Conservation (phyloP, 2,888 invertebrate species). For the Adelphocoris suturalis region DNA sequence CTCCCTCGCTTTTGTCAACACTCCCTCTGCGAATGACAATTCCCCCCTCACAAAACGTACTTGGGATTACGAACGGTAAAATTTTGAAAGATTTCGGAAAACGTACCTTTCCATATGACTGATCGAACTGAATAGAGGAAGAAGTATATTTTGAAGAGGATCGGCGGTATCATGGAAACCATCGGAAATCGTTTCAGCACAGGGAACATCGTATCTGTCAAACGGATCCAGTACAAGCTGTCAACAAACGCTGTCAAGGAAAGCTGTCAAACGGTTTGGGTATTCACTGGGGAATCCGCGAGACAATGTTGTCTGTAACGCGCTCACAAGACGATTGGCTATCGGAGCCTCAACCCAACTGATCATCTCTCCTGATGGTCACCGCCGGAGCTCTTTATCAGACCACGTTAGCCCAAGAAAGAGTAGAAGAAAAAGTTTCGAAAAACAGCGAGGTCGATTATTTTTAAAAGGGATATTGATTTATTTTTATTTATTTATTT, state of each 20-base stretch:
- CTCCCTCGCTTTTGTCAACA: no score
- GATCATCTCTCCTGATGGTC: conserved; percentile 1
- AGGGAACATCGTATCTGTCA: background rate
- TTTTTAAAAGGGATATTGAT: background rate
- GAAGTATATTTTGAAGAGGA: conserved; percentile 54
- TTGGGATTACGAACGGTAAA: no score
- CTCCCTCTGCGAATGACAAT: no score
- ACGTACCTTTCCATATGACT: conserved; percentile 63
- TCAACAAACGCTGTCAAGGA: background rate
- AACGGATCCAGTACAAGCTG: background rate
- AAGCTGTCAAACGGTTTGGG: background rate
- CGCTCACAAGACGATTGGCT: conserved; percentile 19
- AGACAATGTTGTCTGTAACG: background rate
- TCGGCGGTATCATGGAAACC: conserved; percentile 7
- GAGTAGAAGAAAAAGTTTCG: background rate
- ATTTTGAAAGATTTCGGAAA: background rate
- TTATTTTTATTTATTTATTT: no score
- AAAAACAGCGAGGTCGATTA: background rate
- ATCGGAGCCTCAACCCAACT: background rate
- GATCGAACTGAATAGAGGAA: conserved; percentile 51
- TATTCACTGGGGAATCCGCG: background rate
- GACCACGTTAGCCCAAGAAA: background rate
- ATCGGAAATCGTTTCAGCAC: background rate
- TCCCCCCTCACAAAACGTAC: no score
- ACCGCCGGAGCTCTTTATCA: conserved; percentile 2